Base-by-base conservation (phyloP, 2,888 invertebrate species). In the Sussaba pulchella region DNA sequence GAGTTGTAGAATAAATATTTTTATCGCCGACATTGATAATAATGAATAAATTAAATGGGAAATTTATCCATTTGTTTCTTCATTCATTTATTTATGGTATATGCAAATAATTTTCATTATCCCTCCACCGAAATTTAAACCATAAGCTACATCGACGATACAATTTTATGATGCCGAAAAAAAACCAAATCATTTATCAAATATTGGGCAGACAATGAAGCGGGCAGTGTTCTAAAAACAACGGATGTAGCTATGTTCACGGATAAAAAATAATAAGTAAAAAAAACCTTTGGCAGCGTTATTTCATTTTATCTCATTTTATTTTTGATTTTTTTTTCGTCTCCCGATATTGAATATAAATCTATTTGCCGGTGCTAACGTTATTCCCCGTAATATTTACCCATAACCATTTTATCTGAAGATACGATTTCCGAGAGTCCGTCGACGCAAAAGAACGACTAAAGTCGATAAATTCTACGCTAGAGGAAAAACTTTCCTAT, bases 401-500 rank as follows among this genome's bases (percentile, higher is more conserved):
- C 43, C 36, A 73, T 72, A 67, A 78, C 52, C 52, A 43, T 41
- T 67, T 78, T 63, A 43, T 67, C 52, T 43, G 59, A 43, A 61
- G 52, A 73, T 72, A 72, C 67, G 36, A 61, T 67, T 78, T 59
- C 61, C 52, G 66, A 43, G 21, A 59, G 61, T n/a, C 61, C 19
- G 36, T 24, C 31, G 26, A 67, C 52, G 72, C 26, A 45, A 72
- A 78, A 67, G 66, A 72, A 78, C 43, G 61, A n/a, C 54, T 39
- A 63, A 54, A 73, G 63, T 78, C 78, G 67, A 78, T 69, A 78
- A 73, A 78, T 78, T 73, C 54, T 54, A 14, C 21, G 73, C 45
- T 59, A 19, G 17, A 39, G 17, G 26, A 43, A 52, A 63, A 67
- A 59, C n/a, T n/a, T n/a, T n/a, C n/a, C n/a, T n/a, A n/a, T n/a